Base-by-base conservation (phyloP, 2,797 vertebrate genomes). In the Scleropages formosus region DNA sequence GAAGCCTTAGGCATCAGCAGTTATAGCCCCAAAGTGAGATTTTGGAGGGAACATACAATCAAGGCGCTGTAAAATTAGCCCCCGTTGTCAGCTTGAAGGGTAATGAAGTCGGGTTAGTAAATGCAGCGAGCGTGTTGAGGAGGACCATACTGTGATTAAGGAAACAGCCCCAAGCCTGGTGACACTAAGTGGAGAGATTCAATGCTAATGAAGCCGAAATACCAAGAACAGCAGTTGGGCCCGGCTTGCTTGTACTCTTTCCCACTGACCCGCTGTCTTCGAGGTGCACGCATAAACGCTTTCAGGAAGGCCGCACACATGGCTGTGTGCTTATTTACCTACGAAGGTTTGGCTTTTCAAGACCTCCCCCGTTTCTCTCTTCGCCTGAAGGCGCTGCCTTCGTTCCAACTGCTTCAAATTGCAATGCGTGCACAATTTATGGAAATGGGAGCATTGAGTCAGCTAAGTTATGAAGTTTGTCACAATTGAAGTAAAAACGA, bases 81-180 rank as follows among this genome's bases (percentile, higher is more conserved):
- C 46, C 72, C 68, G 11, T 70, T 69, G 72, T 78, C 76, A 77
- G 76, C 53, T 66, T 47, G 47, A 69, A 64, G 72, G 77, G 65
- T 27, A 60, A 18, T 56, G 58, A 53, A 69, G 72, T 74, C 64
- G 78, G 62, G 39, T 59, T 47, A 66, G 66, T 73, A 72, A 77
- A 72, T 70, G 56, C 39, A n/a, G 69, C 18, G 47, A 53, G 56
- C 53, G 60, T 65, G 74, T 44, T 62, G 65, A 74, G 60, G 72
- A 74, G 56, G 59, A 18, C 63, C 65, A 15, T 60, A 18, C 72
- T 74, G 58, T 69, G 72, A 70, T 74, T 68, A 69, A 74, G 53
- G 72, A 31, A 64, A 46, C 46, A 60, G 15, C 47, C 18, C 13
- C 4, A 65, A n/a, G 58, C 53, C 65, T 18, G 16, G 65, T 58